Evolutionary conservation across 2,797 vertebrate species (phyloP), one percentile per base, ranked within the genome.

Genomic region (Ptychobarbus kaznakovi): DNA sequence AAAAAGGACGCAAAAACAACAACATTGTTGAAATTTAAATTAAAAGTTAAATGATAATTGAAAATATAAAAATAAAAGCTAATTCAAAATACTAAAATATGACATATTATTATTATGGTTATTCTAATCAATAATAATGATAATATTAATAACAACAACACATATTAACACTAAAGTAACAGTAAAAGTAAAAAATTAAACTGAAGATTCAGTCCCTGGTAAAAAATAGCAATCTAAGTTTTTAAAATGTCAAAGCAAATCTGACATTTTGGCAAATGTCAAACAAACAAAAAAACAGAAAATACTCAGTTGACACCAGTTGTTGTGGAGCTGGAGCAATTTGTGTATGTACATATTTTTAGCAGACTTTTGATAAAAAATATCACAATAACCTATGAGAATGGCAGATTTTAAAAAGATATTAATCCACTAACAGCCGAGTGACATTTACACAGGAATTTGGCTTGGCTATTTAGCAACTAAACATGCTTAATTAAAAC

Each of bases 371-470:
- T 18, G 0, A 22, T 51, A 1, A 8, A 38, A 32, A 40, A 44
- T 61, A 61, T 22, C 3, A 80, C 42, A 80, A 9, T 66, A 53
- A n/a, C 13, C 32, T 38, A 7, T 70, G 15, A 81, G 66, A 68
- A 51, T n/a, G 38, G 40, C 44, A 68, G 9, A 80, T n/a, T 20
- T 12, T 12, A 3, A 69, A 25, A 40, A 56, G n/a, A 40, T 16
- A 70, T 40, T 8, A 6, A 51, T 16, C 22, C 25, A 3, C 46
- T 51, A 75, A 75, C 73, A 75, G 28, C 28, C 16, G 15, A 53
- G n/a, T 82, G 51, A 82, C 16, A 82, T 82, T 74, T 49, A 73
- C 18, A 56, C 35, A 74, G 40, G 53, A 82, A 72, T 72, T 20
- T 72, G 51, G 1, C n/a, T 72, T 28, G 53, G 16, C 81, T 73